Base-by-base conservation (phyloP, 1,140 invertebrate genomes). In the Chionoecetes opilio region DNA sequence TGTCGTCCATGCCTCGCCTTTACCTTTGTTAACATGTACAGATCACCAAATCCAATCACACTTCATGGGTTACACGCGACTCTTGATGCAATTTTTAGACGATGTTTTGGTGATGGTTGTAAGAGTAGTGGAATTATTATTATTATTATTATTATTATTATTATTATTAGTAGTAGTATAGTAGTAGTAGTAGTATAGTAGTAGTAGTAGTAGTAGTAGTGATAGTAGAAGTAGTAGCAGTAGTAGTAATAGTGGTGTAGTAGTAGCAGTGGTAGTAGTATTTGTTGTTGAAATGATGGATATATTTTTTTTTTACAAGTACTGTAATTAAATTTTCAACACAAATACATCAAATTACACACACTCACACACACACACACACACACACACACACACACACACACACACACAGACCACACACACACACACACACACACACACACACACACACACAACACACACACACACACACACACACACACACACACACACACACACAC, bases 121-220 rank as follows among this genome's bases (percentile, higher is more conserved):
- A n/a, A 0, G 63, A n/a, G 26, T 75, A 75, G 63, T 75, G 26
- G 63, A 21, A n/a, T 5, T 75, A n/a, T n/a, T n/a, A n/a, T n/a
- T n/a, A n/a, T n/a, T n/a, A n/a, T n/a, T n/a, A n/a, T n/a, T n/a
- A n/a, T 46, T 8, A 14, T 46, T 46, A 46, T 46, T 46, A 14
- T 46, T 8, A 14, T 46, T n/a, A 75, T 6, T 75, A 21, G 53
- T 11, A 11, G 53, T 75, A 75, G 53, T 75, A 21, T 75, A 75
- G 53, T 75, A 75, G 53, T 6, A 75, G 63, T 75, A 75, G 63
- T 75, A 75, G 63, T n/a, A 75, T n/a, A 75, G 63, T n/a, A 75
- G 63, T n/a, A 75, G 63, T n/a, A 75, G 63, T 75, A 75, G 63
- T n/a, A 75, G 63, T 75, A 75, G 63, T 75, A 75, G 63, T 75